Evolutionary conservation across 2,888 invertebrate genomes (phyloP).

Genomic region (Zaprionus bogoriensis): DNA sequence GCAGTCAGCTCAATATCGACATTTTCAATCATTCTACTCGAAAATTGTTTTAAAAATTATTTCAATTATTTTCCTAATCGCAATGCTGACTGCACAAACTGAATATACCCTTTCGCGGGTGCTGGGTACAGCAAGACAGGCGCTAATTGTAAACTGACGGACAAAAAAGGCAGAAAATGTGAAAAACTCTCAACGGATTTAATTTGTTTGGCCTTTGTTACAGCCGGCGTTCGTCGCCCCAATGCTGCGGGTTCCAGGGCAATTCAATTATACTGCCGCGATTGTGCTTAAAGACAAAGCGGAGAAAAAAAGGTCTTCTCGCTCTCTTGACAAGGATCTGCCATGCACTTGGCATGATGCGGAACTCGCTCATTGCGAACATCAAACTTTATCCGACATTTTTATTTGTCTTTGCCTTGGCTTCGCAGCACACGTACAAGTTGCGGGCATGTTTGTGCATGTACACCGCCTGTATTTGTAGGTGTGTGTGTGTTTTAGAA

Average conservation of each 20-base stretch:
- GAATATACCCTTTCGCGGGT: no score
- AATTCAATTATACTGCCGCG: slow-evolving; percentile 37
- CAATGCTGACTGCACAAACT: no score
- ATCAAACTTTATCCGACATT: slow-evolving; percentile 43
- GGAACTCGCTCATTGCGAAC: neutral
- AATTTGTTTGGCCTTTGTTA: slow-evolving; percentile 29
- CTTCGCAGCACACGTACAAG: slow-evolving; percentile 22
- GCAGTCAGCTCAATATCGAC: no score
- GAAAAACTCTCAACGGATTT: slow-evolving; percentile 17
- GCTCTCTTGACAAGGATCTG: slow-evolving; percentile 8
- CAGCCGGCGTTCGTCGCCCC: no score
- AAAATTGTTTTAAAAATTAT: no score
- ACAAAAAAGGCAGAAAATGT: neutral
- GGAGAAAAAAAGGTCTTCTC: slow-evolving; percentile 31
- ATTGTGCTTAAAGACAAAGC: slow-evolving; percentile 13
- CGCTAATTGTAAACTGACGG: slow-evolving; percentile 38
- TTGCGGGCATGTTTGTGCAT: neutral
- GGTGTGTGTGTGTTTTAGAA: neutral
- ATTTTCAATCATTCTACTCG: no score
- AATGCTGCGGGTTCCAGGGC: slow-evolving; percentile 10
- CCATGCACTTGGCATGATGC: neutral
- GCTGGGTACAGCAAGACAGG: no score
- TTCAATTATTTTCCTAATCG: no score
- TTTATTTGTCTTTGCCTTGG: slow-evolving; percentile 33
- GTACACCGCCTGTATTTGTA: no score